phyloP scores from a whole-genome alignment of 2,888 invertebrate species.

The Pristionchus entomophagus region DNA sequence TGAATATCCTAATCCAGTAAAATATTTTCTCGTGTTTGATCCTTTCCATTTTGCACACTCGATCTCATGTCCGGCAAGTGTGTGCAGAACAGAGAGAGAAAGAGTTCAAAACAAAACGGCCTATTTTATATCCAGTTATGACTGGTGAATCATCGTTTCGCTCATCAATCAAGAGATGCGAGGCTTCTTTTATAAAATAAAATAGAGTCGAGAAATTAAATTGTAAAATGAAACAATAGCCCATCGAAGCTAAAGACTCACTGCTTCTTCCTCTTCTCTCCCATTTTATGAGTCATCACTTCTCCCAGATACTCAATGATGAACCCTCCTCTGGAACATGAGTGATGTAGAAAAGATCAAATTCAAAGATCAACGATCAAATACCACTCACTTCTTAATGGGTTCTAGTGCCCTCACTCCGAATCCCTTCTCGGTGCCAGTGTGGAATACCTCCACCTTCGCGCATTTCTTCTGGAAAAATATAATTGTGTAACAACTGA shows the following conservation, averaged over 20 bases:
- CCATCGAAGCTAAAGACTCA: no score
- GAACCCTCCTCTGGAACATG: conserved; percentile 86
- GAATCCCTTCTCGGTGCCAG: conserved; percentile 91
- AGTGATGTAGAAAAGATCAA: neutral
- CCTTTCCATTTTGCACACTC: no score
- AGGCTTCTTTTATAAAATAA: conserved; percentile 19
- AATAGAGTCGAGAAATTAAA: neutral
- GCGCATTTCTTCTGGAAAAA: conserved; percentile 83
- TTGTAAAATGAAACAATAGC: no score
- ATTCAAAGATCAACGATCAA: conserved; percentile 5
- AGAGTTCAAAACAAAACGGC: no score
- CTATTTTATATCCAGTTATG: no score
- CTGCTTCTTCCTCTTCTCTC: conserved; percentile 81
- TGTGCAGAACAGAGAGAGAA: no score
- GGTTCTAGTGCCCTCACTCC: conserved; percentile 88
- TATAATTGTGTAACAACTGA: no score
- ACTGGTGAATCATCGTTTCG: neutral
- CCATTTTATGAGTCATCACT: conserved; percentile 92
- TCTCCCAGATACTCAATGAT: conserved; percentile 99
- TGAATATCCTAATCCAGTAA: no score
- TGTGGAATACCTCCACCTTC: conserved; percentile 85
- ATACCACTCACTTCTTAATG: conserved; percentile 83
- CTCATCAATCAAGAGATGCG: conserved; percentile 48
- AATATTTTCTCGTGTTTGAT: no score
- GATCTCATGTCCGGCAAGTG: no score